Evolutionary conservation across 2,113 vertebrate genomes (phyloP).

Genomic region (Sceloporus undulatus): DNA sequence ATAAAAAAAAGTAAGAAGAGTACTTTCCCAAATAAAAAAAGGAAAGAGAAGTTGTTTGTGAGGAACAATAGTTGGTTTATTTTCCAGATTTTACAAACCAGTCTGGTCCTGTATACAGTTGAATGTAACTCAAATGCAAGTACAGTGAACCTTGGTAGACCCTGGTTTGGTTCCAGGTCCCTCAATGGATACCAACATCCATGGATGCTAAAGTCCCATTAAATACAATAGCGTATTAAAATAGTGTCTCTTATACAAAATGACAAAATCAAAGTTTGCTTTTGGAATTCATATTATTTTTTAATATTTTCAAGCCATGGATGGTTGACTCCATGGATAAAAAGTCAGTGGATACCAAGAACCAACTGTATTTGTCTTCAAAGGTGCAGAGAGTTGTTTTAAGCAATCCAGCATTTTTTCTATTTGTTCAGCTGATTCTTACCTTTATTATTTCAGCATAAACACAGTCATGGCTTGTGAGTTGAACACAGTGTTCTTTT

Average conservation of each 20-base stretch:
- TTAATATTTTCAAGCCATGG: too few relatives aligned
- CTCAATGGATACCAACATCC: too few relatives aligned
- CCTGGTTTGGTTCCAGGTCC: too few relatives aligned
- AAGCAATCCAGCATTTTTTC: not conserved
- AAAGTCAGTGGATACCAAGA: too few relatives aligned
- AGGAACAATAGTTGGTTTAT: not conserved
- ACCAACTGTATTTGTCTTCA: too few relatives aligned
- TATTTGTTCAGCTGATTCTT: not conserved
- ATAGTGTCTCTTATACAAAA: too few relatives aligned
- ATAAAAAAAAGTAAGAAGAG: not conserved
- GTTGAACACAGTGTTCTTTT: not conserved
- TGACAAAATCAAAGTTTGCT: too few relatives aligned
- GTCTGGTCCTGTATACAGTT: not conserved
- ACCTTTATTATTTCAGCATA: not conserved
- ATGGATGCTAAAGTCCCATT: too few relatives aligned
- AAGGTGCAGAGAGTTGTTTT: not conserved
- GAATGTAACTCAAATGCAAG: not conserved
- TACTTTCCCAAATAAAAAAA: not conserved
- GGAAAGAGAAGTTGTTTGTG: not conserved
- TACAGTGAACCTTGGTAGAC: not conserved
- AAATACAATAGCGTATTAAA: too few relatives aligned
- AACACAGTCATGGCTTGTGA: not conserved
- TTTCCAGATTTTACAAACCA: not conserved
- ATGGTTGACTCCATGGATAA: too few relatives aligned
- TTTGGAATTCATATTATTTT: too few relatives aligned